These are phyloP conservation scores for Holacanthus passer DNA, from an alignment of 2,113 vertebrate genomes.

Conservation along the genomic window DNA sequence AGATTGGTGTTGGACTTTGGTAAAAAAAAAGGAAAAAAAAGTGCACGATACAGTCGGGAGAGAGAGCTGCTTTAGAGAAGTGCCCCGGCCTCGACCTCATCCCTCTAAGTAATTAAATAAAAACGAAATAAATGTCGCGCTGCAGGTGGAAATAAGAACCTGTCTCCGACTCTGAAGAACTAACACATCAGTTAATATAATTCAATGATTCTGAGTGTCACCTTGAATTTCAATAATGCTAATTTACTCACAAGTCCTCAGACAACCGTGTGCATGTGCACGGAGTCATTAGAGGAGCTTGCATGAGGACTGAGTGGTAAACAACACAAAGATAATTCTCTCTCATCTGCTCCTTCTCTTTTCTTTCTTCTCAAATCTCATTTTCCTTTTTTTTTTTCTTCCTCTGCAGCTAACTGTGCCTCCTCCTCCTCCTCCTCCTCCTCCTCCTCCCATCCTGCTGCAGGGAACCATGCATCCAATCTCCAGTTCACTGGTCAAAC, in stretches of 20 bases:
- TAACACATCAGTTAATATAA: slow-evolving; percentile 68
- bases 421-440: slow-evolving; percentile 21
- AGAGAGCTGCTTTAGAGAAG: slow-evolving; percentile 33
- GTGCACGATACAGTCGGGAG: slow-evolving; percentile 14
- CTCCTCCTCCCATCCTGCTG: slow-evolving; percentile 55
- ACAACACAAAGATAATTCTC: slow-evolving; percentile 55
- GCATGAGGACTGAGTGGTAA: slow-evolving; percentile 41
- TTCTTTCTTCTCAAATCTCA: slow-evolving; percentile 50
- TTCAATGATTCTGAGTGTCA: slow-evolving; percentile 64
- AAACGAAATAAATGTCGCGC: slow-evolving; percentile 66
- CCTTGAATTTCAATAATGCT: slow-evolving; percentile 65
- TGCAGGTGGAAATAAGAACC: slow-evolving; percentile 51
- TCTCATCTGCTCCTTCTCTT: slow-evolving; percentile 50
- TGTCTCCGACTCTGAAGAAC: slow-evolving; percentile 43
- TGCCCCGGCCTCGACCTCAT: slow-evolving; percentile 28
- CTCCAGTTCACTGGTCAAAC: slow-evolving; percentile 84
- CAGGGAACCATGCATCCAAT: slow-evolving; percentile 80
- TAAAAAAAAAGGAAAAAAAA: not conserved
- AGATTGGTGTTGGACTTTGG: slow-evolving; percentile 57
- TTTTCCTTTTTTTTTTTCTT: slow-evolving; percentile 49
- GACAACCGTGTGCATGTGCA: slow-evolving; percentile 35
- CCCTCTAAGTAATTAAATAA: slow-evolving; percentile 70
- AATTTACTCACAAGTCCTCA: slow-evolving; percentile 60
- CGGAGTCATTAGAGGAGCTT: slow-evolving; percentile 35
- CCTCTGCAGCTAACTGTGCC: slow-evolving; percentile 65